Evolutionary conservation across 2,888 invertebrate species (phyloP), one percentile per base, ranked within the genome.

Genomic region (Nemotelus pantherinus): DNA sequence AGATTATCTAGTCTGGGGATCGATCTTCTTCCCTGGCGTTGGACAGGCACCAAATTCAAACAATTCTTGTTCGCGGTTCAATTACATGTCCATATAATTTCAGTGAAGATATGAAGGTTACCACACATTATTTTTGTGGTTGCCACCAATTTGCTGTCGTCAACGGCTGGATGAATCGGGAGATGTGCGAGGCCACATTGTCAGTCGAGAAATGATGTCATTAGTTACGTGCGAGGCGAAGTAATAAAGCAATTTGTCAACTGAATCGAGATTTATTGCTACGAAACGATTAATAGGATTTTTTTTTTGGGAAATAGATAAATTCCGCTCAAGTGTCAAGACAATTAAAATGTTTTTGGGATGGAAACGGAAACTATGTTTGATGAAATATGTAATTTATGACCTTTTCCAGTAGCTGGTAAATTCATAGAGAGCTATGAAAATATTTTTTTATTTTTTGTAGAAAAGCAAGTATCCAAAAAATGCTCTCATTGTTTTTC

Each of bases 1-100:
- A 60, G 60, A 39, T 60, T 60, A 3, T 60, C 60, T 60, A 25
- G 25, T 25, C 41, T 60, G 3, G n/a, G 58, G 25, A 25, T 25
- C 25, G 25, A 25, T 25, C 25, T 25, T 25, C 25, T 25, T 25
- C 25, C 25, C 25, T 25, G 25, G 25, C 25, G 25, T 25, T 25
- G 25, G 25, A 25, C 25, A 25, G 25, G 25, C 25, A 25, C 25
- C 25, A 25, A 57, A 9, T 53, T 53, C 53, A 53, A 53, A 53
- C 53, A 53, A 53, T 57, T 57, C 57, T 57, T 25, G 57, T 57
- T 57, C 25, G 57, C 57, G 57, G 57, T 57, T 57, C 57, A 57
- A 57, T 57, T 57, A 57, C 57, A 57, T 7, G 25, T 25, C n/a
- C 25, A 25, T 57, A 57, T 25, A 57, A 57, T 57, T 25, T 25